Evolutionary conservation across 2,113 vertebrate genomes (phyloP).

Genomic region (Muscicapa adusta): DNA sequence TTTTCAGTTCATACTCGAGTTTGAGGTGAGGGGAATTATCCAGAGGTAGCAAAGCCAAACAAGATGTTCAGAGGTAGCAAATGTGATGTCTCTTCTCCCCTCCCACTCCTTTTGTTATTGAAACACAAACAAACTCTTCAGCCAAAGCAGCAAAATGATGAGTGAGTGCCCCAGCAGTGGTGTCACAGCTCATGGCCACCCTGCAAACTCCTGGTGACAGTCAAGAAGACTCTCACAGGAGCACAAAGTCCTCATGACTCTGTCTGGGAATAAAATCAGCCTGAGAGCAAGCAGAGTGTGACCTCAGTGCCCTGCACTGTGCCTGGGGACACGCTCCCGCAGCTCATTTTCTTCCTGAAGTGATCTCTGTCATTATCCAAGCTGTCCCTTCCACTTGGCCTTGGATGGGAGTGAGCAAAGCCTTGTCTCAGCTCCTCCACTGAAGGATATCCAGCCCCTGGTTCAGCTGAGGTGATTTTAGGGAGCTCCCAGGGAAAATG

Average conservation of each 20-base stretch:
- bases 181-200: background rate
- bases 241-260: background rate
- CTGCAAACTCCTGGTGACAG: background rate
- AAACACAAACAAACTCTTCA: background rate
- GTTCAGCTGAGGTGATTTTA: background rate
- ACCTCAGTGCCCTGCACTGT: accelerated
- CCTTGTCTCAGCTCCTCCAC: background rate
- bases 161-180: background rate
- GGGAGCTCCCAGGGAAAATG: background rate
- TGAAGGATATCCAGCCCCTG: background rate
- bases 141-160: background rate
- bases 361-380: background rate
- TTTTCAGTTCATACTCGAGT: background rate
- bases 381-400: background rate
- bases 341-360: background rate
- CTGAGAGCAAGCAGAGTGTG: background rate
- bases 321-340: background rate
- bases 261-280: background rate
- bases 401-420: background rate
- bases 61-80: background rate
- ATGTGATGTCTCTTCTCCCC: background rate
- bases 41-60: background rate
- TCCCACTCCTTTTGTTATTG: background rate
- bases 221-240: background rate
- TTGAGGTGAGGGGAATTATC: background rate